Evolutionary conservation across 2,888 invertebrate genomes (phyloP).

Genomic region (Euplexia lucipara): DNA sequence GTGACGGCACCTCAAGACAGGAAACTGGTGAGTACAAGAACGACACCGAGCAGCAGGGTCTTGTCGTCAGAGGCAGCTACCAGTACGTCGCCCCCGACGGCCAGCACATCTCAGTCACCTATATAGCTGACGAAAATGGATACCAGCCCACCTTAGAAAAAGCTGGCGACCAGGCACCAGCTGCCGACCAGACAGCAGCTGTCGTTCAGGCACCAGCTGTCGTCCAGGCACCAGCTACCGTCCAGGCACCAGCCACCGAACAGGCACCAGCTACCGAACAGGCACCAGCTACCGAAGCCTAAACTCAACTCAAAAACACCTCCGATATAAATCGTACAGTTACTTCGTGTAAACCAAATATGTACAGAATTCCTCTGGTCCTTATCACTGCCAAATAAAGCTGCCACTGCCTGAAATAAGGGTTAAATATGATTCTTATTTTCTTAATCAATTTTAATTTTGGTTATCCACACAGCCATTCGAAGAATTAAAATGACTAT

Average conservation of each 20-base stretch:
- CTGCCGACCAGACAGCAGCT: constrained; percentile 55
- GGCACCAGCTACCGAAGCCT: constrained; percentile 57
- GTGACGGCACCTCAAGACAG: constrained; percentile 92
- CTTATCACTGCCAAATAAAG: constrained; percentile 63
- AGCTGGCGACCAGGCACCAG: constrained; percentile 48
- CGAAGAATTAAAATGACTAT: too few species aligned
- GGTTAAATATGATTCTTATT: constrained; percentile 43
- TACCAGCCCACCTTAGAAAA: constrained; percentile 88
- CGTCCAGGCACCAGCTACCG: constrained; percentile 48
- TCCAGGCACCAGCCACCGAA: constrained; percentile 48
- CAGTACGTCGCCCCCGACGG: constrained; percentile 92
- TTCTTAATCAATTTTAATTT: constrained; percentile 3
- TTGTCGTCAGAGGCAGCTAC: constrained; percentile 92
- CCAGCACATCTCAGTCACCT: constrained; percentile 91
- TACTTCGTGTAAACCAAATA: constrained; percentile 70
- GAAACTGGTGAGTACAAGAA: constrained; percentile 93
- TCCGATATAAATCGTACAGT: constrained; percentile 3
- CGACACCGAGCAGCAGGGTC: constrained; percentile 92
- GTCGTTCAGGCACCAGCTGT: constrained; percentile 54
- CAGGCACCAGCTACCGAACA: too few species aligned
- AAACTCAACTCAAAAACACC: constrained; percentile 17
- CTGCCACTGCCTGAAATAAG: constrained; percentile 60
- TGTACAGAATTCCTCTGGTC: constrained; percentile 62
- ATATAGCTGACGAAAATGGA: constrained; percentile 92
- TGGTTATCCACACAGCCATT: too few species aligned